Evolutionary conservation across 1,140 invertebrate species (phyloP), one percentile per base, ranked within the genome.

Genomic region (Prorops nasuta): DNA sequence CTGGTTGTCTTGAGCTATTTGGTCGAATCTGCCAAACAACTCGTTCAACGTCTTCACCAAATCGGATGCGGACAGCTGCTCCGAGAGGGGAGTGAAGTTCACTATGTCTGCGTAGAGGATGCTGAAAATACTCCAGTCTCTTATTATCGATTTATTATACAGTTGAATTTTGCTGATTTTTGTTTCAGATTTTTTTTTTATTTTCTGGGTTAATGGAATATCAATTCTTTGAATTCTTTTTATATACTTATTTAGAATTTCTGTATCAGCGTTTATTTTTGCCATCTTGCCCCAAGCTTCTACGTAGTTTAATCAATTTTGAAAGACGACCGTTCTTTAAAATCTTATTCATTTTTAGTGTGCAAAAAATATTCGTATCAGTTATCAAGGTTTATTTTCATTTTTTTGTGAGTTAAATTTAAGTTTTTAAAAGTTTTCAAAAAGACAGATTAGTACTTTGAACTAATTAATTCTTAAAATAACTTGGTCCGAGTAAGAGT

Each of bases 81-180:
- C 94, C 0, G 94, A 96, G 3, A 98, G 78, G 1, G 92, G 91
- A 1, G 96, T 98, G 69, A 98, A 98, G 73, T 97, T 97, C 31
- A 98, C 96, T 53, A 98, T 98, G 67, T 98, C 96, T 0, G 96
- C 96, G 77, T 98, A 98, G 8, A 98, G 79, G 58, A 98, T 98
- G 66, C 94, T 97, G 77, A 9, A 67, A 71, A 50, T 52, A 57
- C 44, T 40, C 51, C 36, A 59, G 28, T 28, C 24, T 28, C 42
- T 24, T 28, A 14, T 40, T n/a, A n/a, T n/a, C n/a, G n/a, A n/a
- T n/a, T n/a, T n/a, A 16, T 36, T 36, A 16, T 35, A 22, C 49
- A 52, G 2, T 56, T 18, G 44, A 21, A 52, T 31, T 43, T 24
- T 19, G 22, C 35, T 36, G 14, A 6, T 6, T 45, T 16, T 21